Conservation (phyloP, 2,797 vertebrate species). For the Phyllotis vaccarum region DNA sequence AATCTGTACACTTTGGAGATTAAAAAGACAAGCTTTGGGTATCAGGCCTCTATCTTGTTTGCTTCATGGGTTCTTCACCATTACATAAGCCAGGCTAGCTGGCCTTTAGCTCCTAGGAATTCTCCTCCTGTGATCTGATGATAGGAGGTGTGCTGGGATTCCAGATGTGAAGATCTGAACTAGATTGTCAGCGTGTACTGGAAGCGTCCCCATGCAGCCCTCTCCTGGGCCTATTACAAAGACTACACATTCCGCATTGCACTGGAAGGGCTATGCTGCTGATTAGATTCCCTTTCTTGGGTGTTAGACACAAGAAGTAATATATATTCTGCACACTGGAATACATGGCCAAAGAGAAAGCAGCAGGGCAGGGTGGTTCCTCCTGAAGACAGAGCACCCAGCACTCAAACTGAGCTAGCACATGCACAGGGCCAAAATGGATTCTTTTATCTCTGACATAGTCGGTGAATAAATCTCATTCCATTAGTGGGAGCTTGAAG, state of each 20-base stretch:
- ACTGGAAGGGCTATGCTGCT: no score
- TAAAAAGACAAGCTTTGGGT: not conserved
- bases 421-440: not conserved
- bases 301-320: not conserved
- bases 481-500: no score
- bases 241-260: not conserved
- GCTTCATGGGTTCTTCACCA: no score
- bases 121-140: not conserved
- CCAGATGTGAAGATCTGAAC: not conserved
- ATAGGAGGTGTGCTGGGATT: not conserved
- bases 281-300: slow-evolving; percentile 38
- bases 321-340: not conserved
- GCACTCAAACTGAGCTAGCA: not conserved
- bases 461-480: not conserved
- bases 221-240: not conserved
- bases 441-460: not conserved
- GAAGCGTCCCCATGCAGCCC: not conserved
- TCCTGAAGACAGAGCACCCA: not conserved
- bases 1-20: not conserved
- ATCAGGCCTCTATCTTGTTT: not conserved
- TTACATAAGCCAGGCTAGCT: not conserved
- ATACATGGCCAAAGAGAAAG: not conserved
- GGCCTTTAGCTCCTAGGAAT: not conserved
- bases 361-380: not conserved
- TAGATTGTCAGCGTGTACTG: not conserved